phyloP scores from a whole-genome alignment of 2,797 vertebrate species.

The Pagetopsis macropterus region DNA sequence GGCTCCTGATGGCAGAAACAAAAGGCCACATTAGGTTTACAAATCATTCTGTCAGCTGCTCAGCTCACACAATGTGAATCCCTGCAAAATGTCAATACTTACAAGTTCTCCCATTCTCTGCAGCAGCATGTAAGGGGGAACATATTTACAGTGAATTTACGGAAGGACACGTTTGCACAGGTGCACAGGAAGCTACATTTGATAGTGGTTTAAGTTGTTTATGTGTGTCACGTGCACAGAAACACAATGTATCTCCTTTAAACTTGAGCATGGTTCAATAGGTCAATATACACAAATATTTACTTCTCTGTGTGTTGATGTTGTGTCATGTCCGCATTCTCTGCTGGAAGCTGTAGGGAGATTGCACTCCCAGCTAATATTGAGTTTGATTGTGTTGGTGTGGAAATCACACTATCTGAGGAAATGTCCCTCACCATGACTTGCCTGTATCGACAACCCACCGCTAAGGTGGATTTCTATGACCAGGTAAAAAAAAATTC shows the following conservation, averaged over 20 bases:
- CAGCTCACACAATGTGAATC: background rate
- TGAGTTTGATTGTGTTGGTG: too few relatives aligned
- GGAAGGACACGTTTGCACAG: background rate
- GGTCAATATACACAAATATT: slow-evolving; percentile 41
- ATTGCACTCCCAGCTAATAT: too few relatives aligned
- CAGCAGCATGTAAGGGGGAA: slow-evolving; percentile 79
- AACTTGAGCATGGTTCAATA: slow-evolving; percentile 2
- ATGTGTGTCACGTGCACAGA: slow-evolving; percentile 25
- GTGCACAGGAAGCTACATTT: background rate
- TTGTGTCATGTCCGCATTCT: background rate
- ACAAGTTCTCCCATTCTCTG: slow-evolving; percentile 98
- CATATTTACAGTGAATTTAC: slow-evolving; percentile 48
- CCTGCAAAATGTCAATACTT: slow-evolving; percentile 77
- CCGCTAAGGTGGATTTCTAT: too few relatives aligned
- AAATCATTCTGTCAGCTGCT: background rate
- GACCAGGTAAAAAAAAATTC: too few relatives aligned
- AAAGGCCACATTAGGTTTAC: background rate
- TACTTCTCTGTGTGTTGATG: slow-evolving; percentile 1
- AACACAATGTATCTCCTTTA: background rate
- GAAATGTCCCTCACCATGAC: too few relatives aligned
- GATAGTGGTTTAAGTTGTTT: slow-evolving; percentile 20
- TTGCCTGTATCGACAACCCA: too few relatives aligned
- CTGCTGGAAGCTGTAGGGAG: background rate
- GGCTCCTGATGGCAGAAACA: slow-evolving; percentile 85
- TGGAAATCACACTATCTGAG: too few relatives aligned